Percentiles rank a stretch among this genome's conserved stretches.
Evolutionary conservation across 2,888 invertebrate species (phyloP).

Genomic region (Synanthedon andrenaeformis): DNA sequence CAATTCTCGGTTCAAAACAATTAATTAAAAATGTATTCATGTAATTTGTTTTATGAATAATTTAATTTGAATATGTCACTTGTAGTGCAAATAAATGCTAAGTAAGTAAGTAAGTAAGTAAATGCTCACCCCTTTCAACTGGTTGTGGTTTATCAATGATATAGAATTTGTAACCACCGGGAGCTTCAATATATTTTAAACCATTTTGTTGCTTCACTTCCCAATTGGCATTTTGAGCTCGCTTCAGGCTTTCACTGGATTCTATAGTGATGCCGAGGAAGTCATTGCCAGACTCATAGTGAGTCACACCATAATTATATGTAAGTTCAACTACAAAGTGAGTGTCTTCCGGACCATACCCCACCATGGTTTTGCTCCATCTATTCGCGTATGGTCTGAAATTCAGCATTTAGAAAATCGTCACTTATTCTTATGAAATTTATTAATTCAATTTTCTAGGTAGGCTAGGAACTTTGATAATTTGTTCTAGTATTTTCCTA

Average conservation of each 20-base stretch:
- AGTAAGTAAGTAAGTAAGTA: too few relatives aligned
- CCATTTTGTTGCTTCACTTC: constrained; percentile 76
- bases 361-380: constrained; percentile 99
- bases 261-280: constrained; percentile 87
- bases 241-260: constrained; percentile 79
- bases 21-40: too few relatives aligned
- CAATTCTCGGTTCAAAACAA: too few relatives aligned
- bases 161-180: constrained; percentile 92
- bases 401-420: constrained; percentile 7
- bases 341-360: constrained; percentile 94
- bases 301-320: constrained; percentile 94
- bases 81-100: too few relatives aligned
- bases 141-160: constrained; percentile 81
- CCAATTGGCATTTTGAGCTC: constrained; percentile 80
- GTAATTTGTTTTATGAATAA: too few relatives aligned
- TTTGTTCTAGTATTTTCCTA: too few relatives aligned
- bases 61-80: too few relatives aligned
- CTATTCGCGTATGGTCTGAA: constrained; percentile 94
- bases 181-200: constrained; percentile 78
- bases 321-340: constrained; percentile 97
- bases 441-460: neutral
- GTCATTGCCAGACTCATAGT: constrained; percentile 92
- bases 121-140: constrained; percentile 68
- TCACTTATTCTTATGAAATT: neutral
- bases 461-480: neutral